Percentiles rank a stretch among this genome's conserved stretches.
phyloP scores from a whole-genome alignment of 2,888 invertebrate species.

The Nudaria mundana region DNA sequence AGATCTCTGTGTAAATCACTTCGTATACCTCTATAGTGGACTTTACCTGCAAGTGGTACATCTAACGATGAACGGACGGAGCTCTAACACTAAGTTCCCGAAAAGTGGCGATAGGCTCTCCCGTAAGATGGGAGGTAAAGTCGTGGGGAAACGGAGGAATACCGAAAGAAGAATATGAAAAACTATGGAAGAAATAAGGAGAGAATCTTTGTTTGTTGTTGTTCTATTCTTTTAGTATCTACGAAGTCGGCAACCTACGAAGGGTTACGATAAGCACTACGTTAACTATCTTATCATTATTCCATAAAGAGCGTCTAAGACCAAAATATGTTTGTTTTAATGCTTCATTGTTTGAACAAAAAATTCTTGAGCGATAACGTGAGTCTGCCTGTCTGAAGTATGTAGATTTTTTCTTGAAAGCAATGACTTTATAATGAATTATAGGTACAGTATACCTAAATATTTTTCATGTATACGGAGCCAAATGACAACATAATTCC shows the following conservation, averaged over 20 bases:
- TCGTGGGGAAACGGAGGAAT: too few species aligned
- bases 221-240: too few species aligned
- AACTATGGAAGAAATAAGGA: neutral
- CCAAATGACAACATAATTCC: too few species aligned
- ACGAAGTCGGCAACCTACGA: neutral
- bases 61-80: too few species aligned
- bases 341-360: slow-evolving; percentile 58
- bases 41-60: too few species aligned
- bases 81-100: too few species aligned
- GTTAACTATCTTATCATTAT: slow-evolving; percentile 31
- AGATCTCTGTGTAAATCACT: too few species aligned
- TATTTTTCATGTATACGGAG: neutral
- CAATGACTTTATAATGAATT: neutral
- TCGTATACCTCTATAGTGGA: too few species aligned
- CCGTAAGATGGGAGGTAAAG: too few species aligned
- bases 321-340: slow-evolving; percentile 54
- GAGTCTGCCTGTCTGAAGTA: slow-evolving; percentile 21
- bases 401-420: slow-evolving; percentile 20
- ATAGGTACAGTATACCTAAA: neutral
- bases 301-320: slow-evolving; percentile 38
- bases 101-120: too few species aligned
- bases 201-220: neutral
- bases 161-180: too few species aligned
- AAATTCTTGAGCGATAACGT: slow-evolving; percentile 63
- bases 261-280: neutral